Evolutionary conservation across 2,888 invertebrate species (phyloP).

Genomic region (Uropetala carovei): DNA sequence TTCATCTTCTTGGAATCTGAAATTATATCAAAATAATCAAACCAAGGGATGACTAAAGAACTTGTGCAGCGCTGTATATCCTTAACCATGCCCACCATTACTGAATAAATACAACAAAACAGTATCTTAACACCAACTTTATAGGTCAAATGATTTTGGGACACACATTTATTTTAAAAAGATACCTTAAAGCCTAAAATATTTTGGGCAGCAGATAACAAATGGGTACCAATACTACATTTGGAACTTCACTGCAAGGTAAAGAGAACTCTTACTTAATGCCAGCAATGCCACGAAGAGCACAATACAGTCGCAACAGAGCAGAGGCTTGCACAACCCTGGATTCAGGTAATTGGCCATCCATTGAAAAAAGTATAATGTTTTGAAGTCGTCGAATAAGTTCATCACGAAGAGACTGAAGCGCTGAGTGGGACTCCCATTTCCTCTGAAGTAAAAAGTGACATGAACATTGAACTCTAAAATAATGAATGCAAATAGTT

Average conservation of each 20-base stretch:
- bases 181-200: too few relatives aligned
- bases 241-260: neutral
- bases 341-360: conserved; percentile 80
- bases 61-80: too few relatives aligned
- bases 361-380: conserved; percentile 81
- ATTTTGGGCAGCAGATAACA: neutral
- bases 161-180: too few relatives aligned
- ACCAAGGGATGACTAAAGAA: too few relatives aligned
- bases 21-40: too few relatives aligned
- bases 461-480: neutral
- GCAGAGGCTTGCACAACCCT: conserved; percentile 90
- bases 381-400: conserved; percentile 83
- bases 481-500: neutral
- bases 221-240: neutral
- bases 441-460: conserved; percentile 77
- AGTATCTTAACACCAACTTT: too few relatives aligned
- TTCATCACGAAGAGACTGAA: conserved; percentile 86
- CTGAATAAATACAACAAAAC: too few relatives aligned
- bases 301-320: conserved; percentile 92
- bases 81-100: too few relatives aligned
- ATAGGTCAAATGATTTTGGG: too few relatives aligned
- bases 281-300: conserved; percentile 93
- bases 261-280: conserved; percentile 83
- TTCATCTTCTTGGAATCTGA: conserved; percentile 93
- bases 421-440: conserved; percentile 84